Evolutionary conservation across 2,113 vertebrate genomes (phyloP).

Genomic region (Nerophis ophidion): DNA sequence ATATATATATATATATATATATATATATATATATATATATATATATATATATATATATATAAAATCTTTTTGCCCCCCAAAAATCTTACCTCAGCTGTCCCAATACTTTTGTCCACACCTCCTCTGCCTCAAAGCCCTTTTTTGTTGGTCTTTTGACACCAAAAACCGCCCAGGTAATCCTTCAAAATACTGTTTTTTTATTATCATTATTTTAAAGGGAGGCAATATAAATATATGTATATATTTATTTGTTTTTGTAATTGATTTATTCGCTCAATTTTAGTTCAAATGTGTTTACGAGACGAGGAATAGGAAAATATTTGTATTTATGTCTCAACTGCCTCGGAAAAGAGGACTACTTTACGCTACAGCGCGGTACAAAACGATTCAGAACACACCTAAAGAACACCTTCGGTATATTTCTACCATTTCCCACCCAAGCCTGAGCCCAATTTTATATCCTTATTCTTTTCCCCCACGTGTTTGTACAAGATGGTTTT

Average conservation of each 20-base stretch:
- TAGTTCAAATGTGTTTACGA: background rate
- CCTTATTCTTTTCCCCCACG: background rate
- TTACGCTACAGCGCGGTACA: constrained; percentile 66
- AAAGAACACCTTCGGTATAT: constrained; percentile 53
- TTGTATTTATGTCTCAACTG: too few relatives aligned
- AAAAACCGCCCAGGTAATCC: constrained; percentile 36
- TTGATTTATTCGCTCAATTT: constrained; percentile 61
- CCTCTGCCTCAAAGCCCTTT: background rate
- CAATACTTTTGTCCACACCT: background rate
- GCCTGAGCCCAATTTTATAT: constrained; percentile 48
- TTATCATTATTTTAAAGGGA: constrained; percentile 4
- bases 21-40: too few relatives aligned
- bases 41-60: too few relatives aligned
- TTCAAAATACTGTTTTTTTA: constrained; percentile 55
- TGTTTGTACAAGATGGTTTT: constrained; percentile 16
- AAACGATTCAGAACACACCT: constrained; percentile 52
- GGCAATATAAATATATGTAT: constrained; percentile 74
- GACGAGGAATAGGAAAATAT: constrained; percentile 34
- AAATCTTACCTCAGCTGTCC: background rate
- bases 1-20: too few relatives aligned
- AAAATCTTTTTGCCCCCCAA: too few relatives aligned
- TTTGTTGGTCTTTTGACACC: background rate
- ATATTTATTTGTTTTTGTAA: constrained; percentile 75
- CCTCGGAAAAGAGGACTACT: too few relatives aligned
- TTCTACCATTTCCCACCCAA: constrained; percentile 28